A percentile compares a stretch with the other conserved stretches of the same genome.
Conservation (phyloP, 2,113 vertebrate genomes). For the Antigone vipio region DNA sequence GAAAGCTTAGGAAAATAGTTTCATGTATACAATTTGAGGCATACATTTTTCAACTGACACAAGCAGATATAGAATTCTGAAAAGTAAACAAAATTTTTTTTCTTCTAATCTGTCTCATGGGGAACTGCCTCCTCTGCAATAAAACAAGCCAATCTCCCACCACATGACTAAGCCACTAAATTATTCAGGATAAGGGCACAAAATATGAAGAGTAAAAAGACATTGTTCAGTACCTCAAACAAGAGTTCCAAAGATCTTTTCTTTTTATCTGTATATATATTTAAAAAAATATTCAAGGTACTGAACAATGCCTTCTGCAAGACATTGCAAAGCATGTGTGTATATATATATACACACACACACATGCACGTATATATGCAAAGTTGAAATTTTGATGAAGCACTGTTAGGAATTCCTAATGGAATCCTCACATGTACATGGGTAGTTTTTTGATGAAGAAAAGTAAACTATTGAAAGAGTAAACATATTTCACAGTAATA, state of each 20-base stretch:
- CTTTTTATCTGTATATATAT: background rate
- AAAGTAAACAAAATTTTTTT: conserved; percentile 4
- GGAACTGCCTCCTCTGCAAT: background rate
- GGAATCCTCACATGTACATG: background rate
- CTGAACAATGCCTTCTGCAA: background rate
- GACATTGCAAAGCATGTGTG: background rate
- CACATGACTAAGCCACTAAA: background rate
- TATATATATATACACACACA: no score
- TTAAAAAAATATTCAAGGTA: background rate
- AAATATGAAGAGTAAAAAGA: background rate
- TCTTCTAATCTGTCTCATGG: background rate
- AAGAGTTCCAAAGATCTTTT: background rate
- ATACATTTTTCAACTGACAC: background rate
- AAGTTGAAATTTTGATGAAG: background rate
- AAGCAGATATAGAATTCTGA: background rate
- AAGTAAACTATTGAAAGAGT: background rate
- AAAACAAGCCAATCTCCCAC: background rate
- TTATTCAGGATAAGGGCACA: background rate
- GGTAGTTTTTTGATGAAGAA: background rate
- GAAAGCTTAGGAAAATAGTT: background rate
- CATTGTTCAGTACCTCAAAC: background rate
- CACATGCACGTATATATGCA: background rate
- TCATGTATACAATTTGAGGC: background rate
- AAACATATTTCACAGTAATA: background rate
- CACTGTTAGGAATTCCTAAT: background rate